Evolutionary conservation across 2,797 vertebrate genomes (phyloP).

Genomic region (Acipenser transmontanus): DNA sequence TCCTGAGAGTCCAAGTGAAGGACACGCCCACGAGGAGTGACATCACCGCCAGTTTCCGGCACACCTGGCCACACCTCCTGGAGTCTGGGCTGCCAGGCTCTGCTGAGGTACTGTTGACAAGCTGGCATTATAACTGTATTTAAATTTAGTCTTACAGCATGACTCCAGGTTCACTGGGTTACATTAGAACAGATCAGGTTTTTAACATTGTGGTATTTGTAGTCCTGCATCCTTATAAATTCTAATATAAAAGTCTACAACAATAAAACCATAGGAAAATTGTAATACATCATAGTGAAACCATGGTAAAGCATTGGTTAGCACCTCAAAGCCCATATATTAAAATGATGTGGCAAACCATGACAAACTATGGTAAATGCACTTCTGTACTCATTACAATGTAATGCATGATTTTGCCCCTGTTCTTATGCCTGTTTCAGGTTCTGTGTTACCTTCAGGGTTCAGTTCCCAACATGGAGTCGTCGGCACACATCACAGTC

Average conservation of each 20-base stretch:
- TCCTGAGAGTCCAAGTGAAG: constrained; percentile 41
- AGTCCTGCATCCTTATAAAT: too few species aligned
- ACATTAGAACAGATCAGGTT: too few species aligned
- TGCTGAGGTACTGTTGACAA: constrained; percentile 42
- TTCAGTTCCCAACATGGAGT: constrained; percentile 37
- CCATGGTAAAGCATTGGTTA: too few species aligned
- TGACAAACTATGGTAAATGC: too few species aligned
- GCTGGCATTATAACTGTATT: not conserved
- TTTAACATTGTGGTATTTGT: too few species aligned
- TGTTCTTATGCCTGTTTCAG: constrained; percentile 36
- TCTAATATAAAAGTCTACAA: too few species aligned
- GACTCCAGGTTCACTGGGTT: too few species aligned
- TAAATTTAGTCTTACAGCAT: too few species aligned
- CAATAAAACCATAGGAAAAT: too few species aligned
- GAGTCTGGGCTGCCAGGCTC: constrained; percentile 47
- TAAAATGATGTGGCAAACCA: too few species aligned
- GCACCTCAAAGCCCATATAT: too few species aligned
- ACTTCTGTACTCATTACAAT: not conserved
- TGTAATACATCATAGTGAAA: too few species aligned
- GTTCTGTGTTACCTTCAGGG: constrained; percentile 40
- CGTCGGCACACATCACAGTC: constrained; percentile 36
- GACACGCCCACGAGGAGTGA: constrained; percentile 38
- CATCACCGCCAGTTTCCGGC: constrained; percentile 47
- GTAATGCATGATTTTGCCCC: not conserved
- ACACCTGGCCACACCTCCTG: constrained; percentile 56